phyloP scores from a whole-genome alignment of 2,888 invertebrate genomes.

The Cephus pygmeus region DNA sequence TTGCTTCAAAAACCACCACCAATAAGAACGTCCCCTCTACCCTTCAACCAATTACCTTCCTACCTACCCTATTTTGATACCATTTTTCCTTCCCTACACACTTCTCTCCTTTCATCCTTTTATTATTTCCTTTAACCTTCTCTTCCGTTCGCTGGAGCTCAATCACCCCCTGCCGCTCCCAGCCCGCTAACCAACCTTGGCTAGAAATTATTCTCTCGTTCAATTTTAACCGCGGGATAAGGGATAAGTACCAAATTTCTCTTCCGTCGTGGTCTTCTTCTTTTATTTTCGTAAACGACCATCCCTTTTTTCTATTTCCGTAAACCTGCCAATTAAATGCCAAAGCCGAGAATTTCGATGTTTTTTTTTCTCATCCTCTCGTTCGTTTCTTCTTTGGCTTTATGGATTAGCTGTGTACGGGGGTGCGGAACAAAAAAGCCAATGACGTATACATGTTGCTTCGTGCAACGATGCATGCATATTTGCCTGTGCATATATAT shows the following conservation, averaged over 20 bases:
- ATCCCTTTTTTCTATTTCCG: not conserved
- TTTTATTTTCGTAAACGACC: not conserved
- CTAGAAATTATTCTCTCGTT: constrained; percentile 40
- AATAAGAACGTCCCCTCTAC: constrained; percentile 27
- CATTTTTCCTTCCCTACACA: not conserved
- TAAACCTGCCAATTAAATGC: not conserved
- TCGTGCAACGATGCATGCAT: not conserved
- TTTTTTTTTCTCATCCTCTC: not conserved
- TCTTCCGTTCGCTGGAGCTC: not conserved
- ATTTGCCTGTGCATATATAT: not conserved
- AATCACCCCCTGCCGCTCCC: constrained; percentile 1
- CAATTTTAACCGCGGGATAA: constrained; percentile 45
- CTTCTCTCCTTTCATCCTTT: constrained; percentile 15
- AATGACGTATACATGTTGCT: not conserved
- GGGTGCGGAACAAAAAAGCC: not conserved
- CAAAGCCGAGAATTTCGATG: not conserved
- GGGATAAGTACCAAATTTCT: constrained; percentile 40
- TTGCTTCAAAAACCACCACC: constrained; percentile 45
- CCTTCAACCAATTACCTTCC: constrained; percentile 41
- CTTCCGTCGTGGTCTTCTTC: constrained; percentile 3
- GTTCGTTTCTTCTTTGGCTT: not conserved
- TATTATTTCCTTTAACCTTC: constrained; percentile 1
- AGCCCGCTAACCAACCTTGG: constrained; percentile 18
- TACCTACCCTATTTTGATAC: constrained; percentile 14
- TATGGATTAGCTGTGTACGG: not conserved